Evolutionary conservation across 2,797 vertebrate genomes (phyloP).

Genomic region (Ceyx erithaca): DNA sequence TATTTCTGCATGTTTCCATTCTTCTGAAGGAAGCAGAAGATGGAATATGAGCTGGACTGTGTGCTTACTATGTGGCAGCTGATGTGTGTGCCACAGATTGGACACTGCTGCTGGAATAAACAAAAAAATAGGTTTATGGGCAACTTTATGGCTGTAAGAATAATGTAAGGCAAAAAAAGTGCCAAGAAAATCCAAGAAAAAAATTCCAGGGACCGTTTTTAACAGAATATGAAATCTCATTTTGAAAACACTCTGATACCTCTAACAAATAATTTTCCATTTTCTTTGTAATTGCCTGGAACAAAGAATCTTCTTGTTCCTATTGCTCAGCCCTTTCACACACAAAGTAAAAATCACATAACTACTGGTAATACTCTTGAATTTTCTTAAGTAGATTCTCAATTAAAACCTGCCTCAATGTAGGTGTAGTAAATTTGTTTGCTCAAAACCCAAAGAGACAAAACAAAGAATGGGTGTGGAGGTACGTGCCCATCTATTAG

Average conservation of each 20-base stretch:
- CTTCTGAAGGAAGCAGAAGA: not conserved
- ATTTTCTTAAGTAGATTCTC: not conserved
- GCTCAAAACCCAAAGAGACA: not conserved
- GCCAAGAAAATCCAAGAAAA: constrained; percentile 24
- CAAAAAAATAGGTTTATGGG: constrained; percentile 29
- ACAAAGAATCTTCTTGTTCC: not conserved
- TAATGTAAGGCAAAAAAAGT: constrained; percentile 1
- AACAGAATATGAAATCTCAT: not conserved
- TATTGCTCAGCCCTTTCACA: not conserved
- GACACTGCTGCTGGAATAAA: constrained; percentile 11
- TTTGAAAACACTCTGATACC: constrained; percentile 17
- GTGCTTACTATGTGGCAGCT: constrained; percentile 46
- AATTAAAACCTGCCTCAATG: not conserved
- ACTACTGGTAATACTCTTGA: not conserved
- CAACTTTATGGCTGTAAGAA: constrained; percentile 6
- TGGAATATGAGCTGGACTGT: constrained; percentile 1
- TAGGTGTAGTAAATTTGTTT: not conserved
- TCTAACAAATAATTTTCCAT: not conserved
- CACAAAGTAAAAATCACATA: not conserved
- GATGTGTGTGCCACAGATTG: not conserved
- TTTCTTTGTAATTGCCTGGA: not conserved
- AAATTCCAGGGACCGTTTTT: constrained; percentile 10
- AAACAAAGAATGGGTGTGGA: not conserved
- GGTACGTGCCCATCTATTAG: not conserved
- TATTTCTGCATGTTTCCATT: constrained; percentile 19